These are phyloP conservation scores for Mesochorus sp. DNA, from an alignment of 2,888 invertebrate species.

Conservation along the genomic window DNA sequence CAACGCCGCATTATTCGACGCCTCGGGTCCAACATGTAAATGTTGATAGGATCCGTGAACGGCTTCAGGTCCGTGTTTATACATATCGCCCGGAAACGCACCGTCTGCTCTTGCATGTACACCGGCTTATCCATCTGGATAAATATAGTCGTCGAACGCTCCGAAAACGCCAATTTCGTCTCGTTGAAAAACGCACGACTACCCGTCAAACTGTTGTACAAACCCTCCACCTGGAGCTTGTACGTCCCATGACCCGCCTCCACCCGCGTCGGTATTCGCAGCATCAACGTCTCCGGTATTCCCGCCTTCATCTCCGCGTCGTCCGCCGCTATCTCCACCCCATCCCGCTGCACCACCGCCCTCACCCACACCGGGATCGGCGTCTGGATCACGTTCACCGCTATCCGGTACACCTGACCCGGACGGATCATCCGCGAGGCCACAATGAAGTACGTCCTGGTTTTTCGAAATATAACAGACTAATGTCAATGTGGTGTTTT, in stretches of 20 bases:
- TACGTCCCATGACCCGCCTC: slow-evolving; percentile 93
- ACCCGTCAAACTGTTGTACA: slow-evolving; percentile 90
- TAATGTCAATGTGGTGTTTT: neutral
- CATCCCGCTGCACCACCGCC: slow-evolving; percentile 94
- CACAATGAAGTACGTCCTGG: slow-evolving; percentile 95
- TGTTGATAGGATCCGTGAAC: slow-evolving; percentile 94
- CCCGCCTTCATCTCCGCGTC: slow-evolving; percentile 92
- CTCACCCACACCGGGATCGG: slow-evolving; percentile 92
- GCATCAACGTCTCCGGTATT: slow-evolving; percentile 93
- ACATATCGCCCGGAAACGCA: slow-evolving; percentile 95
- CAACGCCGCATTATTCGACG: slow-evolving; percentile 94
- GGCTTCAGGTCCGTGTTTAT: slow-evolving; percentile 96
- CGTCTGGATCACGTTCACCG: slow-evolving; percentile 91
- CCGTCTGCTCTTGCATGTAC: slow-evolving; percentile 96
- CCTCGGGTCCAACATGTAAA: slow-evolving; percentile 95
- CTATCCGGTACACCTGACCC: slow-evolving; percentile 94
- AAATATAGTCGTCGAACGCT: slow-evolving; percentile 96
- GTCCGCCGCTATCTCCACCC: slow-evolving; percentile 94
- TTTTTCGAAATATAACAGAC: slow-evolving; percentile 69
- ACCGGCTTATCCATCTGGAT: slow-evolving; percentile 97
- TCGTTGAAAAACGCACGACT: slow-evolving; percentile 96
- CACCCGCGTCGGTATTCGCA: slow-evolving; percentile 93
- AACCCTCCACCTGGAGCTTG: slow-evolving; percentile 91
- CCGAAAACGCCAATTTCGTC: slow-evolving; percentile 92
- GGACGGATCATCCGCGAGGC: slow-evolving; percentile 96